Base-by-base conservation (phyloP, 2,888 invertebrate species). In the Polietes domitor region DNA sequence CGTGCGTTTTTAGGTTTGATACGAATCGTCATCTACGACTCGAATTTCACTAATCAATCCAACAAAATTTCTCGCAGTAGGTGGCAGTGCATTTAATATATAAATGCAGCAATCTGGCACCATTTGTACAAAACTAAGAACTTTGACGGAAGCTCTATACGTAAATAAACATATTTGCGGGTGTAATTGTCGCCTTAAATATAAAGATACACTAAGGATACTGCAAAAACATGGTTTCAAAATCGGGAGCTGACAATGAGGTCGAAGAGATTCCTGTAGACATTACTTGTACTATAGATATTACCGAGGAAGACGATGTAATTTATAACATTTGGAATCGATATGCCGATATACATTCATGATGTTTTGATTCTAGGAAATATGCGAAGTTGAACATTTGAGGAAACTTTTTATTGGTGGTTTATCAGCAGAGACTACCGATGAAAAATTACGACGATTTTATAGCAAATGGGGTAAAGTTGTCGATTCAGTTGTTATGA, bases 391-490 rank as follows among this genome's bases (percentile, higher is more conserved):
- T 84, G 97, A 97, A 91, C 96, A 97, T 90, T 94, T 97, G 88
- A 93, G 98, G 43, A 99, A 99, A 91, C 93, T 99, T 43, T 99
- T 99, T 90, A 98, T 99, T 89, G 99, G 99, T n/a, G 98, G 98
- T 9, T 92, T 99, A 75, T 98, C 98, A 89, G 98, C 98, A 90
- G 95, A 97, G 86, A 98, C 98, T 2, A 97, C 96, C 17, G 98
- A 98, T 89, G 96, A 97, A 53, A 96, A 97, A 10, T 92, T 99
- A 9, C 97, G 97, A 89, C 95, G 95, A 83, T 98, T 98, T 92
- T 99, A 98, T 92, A 97, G 97, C 89, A 96, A 98, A 94, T 99
- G 97, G 97, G 99, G 99, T 37, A 97, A 98, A 89, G 97, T 98
- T 86, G 97, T 98, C 0, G 98, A 98, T 92, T 98, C 98, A 1